A percentile compares a stretch with the other conserved stretches of the same genome.
These are phyloP conservation scores for Zosterops borbonicus DNA, from an alignment of 2,113 vertebrate genomes.

Conservation along the genomic window DNA sequence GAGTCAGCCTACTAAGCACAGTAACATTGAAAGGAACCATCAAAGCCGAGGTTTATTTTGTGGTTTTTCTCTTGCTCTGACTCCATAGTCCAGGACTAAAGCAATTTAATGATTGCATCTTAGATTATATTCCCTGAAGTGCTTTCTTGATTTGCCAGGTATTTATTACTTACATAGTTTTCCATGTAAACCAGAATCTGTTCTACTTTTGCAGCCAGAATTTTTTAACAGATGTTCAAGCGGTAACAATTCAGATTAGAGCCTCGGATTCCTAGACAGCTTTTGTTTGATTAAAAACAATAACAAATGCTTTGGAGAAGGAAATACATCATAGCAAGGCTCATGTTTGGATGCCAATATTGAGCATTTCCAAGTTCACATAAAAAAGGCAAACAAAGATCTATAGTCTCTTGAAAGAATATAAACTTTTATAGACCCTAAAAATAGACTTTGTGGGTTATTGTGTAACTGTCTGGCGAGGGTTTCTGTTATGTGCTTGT, in stretches of 20 bases:
- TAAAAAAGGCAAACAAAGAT: background rate
- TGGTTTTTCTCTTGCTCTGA: background rate
- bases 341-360: background rate
- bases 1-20: background rate
- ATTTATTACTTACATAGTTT: background rate
- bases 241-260: background rate
- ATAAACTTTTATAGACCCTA: background rate
- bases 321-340: background rate
- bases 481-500: background rate
- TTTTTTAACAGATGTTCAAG: slow-evolving; percentile 11
- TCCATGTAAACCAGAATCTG: background rate
- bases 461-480: background rate
- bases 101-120: background rate
- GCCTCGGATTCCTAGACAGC: background rate
- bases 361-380: background rate
- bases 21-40: background rate
- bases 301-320: background rate
- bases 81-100: background rate
- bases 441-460: background rate
- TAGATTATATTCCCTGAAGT: background rate
- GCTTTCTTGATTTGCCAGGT: background rate
- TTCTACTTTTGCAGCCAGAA: background rate
- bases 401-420: background rate
- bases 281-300: slow-evolving; percentile 20
- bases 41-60: background rate